These are phyloP conservation scores for Cerastis leucographa DNA, from an alignment of 2,888 invertebrate species.

Conservation along the genomic window DNA sequence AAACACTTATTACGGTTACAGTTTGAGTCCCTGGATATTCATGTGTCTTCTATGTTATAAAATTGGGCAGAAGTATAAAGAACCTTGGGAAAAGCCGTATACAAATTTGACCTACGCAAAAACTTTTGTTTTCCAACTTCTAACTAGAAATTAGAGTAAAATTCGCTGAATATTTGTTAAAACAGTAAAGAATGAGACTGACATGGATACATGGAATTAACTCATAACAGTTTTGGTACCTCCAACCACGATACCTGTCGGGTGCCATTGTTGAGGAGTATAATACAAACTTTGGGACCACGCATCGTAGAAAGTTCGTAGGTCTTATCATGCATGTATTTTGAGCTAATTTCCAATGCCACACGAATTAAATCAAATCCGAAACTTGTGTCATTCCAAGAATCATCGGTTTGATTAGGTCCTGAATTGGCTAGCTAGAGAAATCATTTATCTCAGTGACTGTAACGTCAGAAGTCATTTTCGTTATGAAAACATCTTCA, in stretches of 20 bases:
- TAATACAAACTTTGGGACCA: slow-evolving; percentile 28
- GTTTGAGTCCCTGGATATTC: no score
- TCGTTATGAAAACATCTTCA: no score
- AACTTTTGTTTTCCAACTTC: slow-evolving; percentile 5
- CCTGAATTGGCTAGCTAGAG: background rate
- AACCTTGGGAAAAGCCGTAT: no score
- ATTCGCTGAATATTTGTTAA: slow-evolving; percentile 25
- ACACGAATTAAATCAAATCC: no score
- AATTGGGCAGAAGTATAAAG: fast-evolving
- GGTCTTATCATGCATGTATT: background rate
- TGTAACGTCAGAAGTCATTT: no score
- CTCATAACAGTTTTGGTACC: slow-evolving; percentile 33
- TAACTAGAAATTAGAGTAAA: slow-evolving; percentile 9
- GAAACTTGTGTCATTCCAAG: background rate
- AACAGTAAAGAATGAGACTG: slow-evolving; percentile 4
- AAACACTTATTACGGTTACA: no score
- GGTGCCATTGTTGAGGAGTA: slow-evolving; percentile 31
- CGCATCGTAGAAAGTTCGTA: background rate
- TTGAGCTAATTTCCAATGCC: background rate
- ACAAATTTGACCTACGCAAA: background rate
- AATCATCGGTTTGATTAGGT: background rate
- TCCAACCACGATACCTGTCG: slow-evolving; percentile 21
- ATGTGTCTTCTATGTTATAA: background rate
- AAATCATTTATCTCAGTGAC: background rate
- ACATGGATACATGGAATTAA: slow-evolving; percentile 35